These are phyloP conservation scores for Allolobophora icterica DNA, from an alignment of 2,888 invertebrate genomes.

Conservation along the genomic window DNA sequence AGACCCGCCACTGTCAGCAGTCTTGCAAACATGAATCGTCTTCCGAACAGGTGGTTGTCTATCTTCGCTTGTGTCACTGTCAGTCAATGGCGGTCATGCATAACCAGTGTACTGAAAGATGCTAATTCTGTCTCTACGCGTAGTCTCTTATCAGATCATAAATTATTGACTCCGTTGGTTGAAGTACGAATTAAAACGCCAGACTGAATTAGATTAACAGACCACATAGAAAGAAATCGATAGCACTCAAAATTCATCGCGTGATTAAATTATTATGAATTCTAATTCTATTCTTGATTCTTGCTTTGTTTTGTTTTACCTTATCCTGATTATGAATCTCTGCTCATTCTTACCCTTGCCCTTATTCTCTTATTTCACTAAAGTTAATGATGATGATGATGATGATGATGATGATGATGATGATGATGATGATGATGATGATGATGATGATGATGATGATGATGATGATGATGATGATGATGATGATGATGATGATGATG, in stretches of 20 bases:
- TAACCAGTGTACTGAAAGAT: background rate
- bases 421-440: constrained; percentile 43
- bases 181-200: too few relatives aligned
- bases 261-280: background rate
- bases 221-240: background rate
- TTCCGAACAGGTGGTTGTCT: too few relatives aligned
- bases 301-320: background rate
- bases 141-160: background rate
- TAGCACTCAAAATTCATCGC: background rate
- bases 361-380: too few relatives aligned
- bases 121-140: background rate
- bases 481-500: too few relatives aligned
- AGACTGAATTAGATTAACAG: background rate
- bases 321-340: too few relatives aligned
- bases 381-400: constrained; percentile 29
- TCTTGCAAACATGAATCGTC: too few relatives aligned
- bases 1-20: too few relatives aligned
- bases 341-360: too few relatives aligned
- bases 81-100: too few relatives aligned
- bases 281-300: background rate
- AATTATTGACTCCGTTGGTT: background rate
- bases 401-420: constrained; percentile 43
- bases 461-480: too few relatives aligned
- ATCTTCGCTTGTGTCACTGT: too few relatives aligned
- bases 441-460: background rate